Percentiles rank a stretch among this genome's conserved stretches.
Evolutionary conservation across 2,113 vertebrate species (phyloP).

Genomic region (Etheostoma cragini): DNA sequence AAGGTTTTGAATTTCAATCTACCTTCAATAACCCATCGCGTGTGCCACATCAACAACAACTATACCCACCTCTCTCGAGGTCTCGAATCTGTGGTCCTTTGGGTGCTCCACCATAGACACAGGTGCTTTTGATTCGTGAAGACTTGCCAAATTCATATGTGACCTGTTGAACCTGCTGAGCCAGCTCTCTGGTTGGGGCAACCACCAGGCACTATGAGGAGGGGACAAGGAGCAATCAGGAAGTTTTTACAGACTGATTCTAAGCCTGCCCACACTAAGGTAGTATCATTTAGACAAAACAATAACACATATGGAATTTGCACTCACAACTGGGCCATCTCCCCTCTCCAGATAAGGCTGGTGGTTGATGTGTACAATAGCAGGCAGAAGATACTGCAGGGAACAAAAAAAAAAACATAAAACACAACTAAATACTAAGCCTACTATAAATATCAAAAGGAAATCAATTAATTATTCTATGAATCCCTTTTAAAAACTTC

Average conservation of each 20-base stretch:
- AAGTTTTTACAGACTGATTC: not conserved
- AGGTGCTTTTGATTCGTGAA: conserved; percentile 98
- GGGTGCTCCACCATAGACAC: conserved; percentile 98
- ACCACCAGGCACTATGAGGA: conserved; percentile 91
- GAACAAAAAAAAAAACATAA: conserved; percentile 26
- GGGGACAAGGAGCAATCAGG: not conserved
- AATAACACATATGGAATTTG: not conserved
- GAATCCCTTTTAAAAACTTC: not conserved
- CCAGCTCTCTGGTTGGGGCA: conserved; percentile 96
- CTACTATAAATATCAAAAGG: not conserved
- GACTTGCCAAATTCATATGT: conserved; percentile 95
- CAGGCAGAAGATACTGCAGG: conserved; percentile 93
- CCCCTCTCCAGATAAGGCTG: conserved; percentile 98
- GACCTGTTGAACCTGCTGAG: conserved; percentile 98
- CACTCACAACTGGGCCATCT: conserved; percentile 97
- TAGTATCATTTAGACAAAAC: not conserved
- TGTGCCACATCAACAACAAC: not conserved
- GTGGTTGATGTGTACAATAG: conserved; percentile 98
- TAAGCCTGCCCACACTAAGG: not conserved
- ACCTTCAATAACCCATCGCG: not conserved
- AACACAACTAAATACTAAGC: not conserved
- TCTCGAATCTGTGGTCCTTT: conserved; percentile 98
- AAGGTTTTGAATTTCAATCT: not conserved
- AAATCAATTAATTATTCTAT: not conserved
- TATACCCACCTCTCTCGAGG: conserved; percentile 92